phyloP scores from a whole-genome alignment of 2,797 vertebrate species.

The Mormyrops attenuatus region DNA sequence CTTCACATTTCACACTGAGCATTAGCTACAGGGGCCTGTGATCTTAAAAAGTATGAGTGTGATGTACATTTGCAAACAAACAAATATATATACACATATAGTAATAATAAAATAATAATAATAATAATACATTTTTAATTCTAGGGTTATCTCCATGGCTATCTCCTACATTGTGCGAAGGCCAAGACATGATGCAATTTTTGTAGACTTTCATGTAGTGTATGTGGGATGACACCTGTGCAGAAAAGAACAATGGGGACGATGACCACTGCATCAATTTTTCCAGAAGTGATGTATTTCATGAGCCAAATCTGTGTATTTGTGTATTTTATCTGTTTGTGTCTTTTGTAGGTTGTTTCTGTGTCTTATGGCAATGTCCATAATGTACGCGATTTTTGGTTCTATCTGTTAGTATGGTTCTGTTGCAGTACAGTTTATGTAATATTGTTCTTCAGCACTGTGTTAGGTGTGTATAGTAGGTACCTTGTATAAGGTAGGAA shows the following conservation, averaged over 20 bases:
- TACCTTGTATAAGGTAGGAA: too few species aligned
- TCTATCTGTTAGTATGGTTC: too few species aligned
- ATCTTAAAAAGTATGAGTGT: background rate
- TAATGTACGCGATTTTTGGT: too few species aligned
- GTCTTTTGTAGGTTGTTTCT: background rate
- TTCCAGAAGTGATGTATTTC: background rate
- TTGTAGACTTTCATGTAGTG: too few species aligned
- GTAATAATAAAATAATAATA: background rate
- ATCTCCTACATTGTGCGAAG: background rate
- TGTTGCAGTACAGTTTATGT: too few species aligned
- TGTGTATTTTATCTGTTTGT: background rate
- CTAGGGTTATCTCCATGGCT: too few species aligned
- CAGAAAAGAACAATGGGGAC: too few species aligned
- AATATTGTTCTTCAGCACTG: too few species aligned
- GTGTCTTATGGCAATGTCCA: background rate
- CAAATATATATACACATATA: background rate
- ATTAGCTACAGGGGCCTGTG: background rate
- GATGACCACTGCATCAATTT: background rate
- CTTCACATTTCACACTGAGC: background rate
- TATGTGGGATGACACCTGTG: too few species aligned
- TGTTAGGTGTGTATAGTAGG: too few species aligned
- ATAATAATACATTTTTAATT: too few species aligned
- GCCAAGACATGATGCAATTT: background rate
- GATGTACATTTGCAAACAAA: background rate
- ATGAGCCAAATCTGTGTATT: background rate